Evolutionary conservation across 2,113 vertebrate species (phyloP).

Genomic region (Rutilus rutilus): DNA sequence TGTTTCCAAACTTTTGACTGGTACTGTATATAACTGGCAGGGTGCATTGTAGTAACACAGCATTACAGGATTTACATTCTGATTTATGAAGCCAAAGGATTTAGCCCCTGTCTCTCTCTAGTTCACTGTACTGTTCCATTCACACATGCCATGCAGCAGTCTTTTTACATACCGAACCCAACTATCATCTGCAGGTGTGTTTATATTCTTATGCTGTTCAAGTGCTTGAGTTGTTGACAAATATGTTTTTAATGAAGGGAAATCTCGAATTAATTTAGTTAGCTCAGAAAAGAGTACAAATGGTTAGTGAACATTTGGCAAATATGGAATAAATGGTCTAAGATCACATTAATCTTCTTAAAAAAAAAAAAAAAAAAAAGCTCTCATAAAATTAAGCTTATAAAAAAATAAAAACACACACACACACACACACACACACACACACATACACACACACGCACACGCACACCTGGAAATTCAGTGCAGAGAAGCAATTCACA

Average conservation of each 20-base stretch:
- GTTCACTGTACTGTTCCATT: background rate
- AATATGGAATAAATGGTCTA: slow-evolving; percentile 6
- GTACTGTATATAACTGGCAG: background rate
- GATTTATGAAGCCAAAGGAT: background rate
- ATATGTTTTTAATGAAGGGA: slow-evolving; percentile 14
- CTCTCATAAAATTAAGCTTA: no score
- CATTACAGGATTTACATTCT: slow-evolving; percentile 30
- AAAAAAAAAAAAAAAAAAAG: background rate
- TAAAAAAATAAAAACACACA: no score
- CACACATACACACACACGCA: background rate
- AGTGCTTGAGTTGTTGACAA: background rate
- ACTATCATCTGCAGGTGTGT: slow-evolving; percentile 4
- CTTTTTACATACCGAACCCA: background rate
- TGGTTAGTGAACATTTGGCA: slow-evolving; percentile 23
- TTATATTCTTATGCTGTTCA: background rate
- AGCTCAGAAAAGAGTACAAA: background rate
- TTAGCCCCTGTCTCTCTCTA: background rate
- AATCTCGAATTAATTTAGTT: background rate
- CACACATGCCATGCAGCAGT: background rate
- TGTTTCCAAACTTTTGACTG: no score
- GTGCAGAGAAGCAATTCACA: background rate
- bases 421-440: no score
- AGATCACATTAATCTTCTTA: slow-evolving; percentile 19
- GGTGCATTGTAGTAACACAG: slow-evolving; percentile 4
- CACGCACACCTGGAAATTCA: slow-evolving; percentile 2